Evolutionary conservation across 2,888 invertebrate species (phyloP).

Genomic region (Nymphalis urticae): DNA sequence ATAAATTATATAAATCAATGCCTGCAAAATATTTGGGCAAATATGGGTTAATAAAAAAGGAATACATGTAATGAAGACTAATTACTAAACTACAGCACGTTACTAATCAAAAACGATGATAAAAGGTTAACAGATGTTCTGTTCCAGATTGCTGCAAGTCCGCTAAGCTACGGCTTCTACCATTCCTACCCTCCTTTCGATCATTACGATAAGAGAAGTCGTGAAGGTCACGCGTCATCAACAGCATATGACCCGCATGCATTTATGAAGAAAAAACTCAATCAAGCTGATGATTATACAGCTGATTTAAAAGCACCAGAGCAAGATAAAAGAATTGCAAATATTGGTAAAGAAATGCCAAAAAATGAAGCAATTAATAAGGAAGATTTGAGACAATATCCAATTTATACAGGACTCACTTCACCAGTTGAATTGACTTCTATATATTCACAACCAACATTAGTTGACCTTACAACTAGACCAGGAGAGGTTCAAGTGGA

Average conservation of each 20-base stretch:
- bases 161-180: slow-evolving; percentile 89
- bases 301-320: slow-evolving; percentile 34
- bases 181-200: slow-evolving; percentile 79
- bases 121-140: slow-evolving; percentile 78
- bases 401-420: slow-evolving; percentile 37
- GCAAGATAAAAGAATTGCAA: not conserved
- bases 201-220: slow-evolving; percentile 72
- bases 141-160: slow-evolving; percentile 85
- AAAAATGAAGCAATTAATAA: slow-evolving; percentile 7
- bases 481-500: slow-evolving; percentile 77
- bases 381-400: slow-evolving; percentile 37
- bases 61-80: not conserved
- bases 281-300: slow-evolving; percentile 36
- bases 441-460: slow-evolving; percentile 58
- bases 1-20: too few species aligned
- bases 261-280: slow-evolving; percentile 35
- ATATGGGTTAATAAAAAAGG: not conserved
- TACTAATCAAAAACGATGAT: slow-evolving; percentile 59
- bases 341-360: not conserved
- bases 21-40: too few species aligned
- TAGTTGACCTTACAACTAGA: slow-evolving; percentile 63
- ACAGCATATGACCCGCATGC: slow-evolving; percentile 56
- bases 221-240: slow-evolving; percentile 54
- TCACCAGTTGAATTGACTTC: slow-evolving; percentile 51
- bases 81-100: slow-evolving; percentile 51